Base-by-base conservation (phyloP, 2,888 invertebrate genomes). In the Caenorhabditis japonica region DNA sequence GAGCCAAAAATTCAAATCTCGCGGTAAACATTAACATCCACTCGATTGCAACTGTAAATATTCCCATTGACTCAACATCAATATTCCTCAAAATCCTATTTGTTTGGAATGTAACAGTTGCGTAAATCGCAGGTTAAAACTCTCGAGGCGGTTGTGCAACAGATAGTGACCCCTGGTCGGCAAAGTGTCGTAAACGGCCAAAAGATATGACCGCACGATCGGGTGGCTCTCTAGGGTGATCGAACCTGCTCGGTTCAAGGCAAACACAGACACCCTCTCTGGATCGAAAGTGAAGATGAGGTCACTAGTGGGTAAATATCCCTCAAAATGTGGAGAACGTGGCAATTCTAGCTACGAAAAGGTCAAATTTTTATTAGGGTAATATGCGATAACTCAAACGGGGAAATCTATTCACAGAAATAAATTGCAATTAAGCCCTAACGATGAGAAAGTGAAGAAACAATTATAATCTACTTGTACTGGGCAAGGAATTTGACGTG, bases 401-500 rank as follows among this genome's bases (percentile, higher is more conserved):
- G n/a, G n/a, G 36, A n/a, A 49, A 58, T 55, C 49, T 51, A 56
- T 53, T 25, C 49, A 55, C 56, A 64, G 27, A 38, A 44, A 44
- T 44, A 17, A n/a, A n/a, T n/a, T n/a, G 39, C 39, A 47, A 47
- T 53, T 33, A 34, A 36, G 47, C 64, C 44, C 55, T 64, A 53
- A 46, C 34, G 38, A 33, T 30, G 39, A 13, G 19, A 19, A 27
- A 39, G 27, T n/a, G 3, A 30, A 13, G 13, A 0, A 27, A 44
- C 30, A 15, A 55, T 19, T 36, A 12, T 15, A 39, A n/a, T 59
- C 56, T 84, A 83, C 58, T 82, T 78, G 75, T 81, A 83, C 55
- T 84, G 70, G 51, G 73, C 78, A 71, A 86, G 76, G 76, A 86
- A 86, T 23, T 80, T 77, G 21, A 75, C 55, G 74, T 86, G 85